These are phyloP conservation scores for Spondyliosoma cantharus DNA, from an alignment of 2,797 vertebrate species.

Conservation along the genomic window DNA sequence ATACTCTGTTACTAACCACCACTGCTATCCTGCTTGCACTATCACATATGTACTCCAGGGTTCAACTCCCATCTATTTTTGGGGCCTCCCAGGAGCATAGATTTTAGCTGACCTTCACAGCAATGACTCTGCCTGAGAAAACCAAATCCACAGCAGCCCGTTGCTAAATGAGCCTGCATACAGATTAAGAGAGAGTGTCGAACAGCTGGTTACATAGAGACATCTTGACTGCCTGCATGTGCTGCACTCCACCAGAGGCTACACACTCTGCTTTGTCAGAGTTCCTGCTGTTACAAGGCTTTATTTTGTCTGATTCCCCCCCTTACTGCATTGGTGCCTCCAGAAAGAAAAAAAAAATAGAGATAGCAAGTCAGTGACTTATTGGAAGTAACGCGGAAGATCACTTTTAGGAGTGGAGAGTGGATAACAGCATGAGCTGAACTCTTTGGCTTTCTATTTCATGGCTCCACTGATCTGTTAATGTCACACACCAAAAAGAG, in stretches of 20 bases:
- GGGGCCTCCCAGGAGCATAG: conserved; percentile 19
- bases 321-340: conserved; percentile 33
- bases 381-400: conserved; percentile 38
- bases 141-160: conserved; percentile 49
- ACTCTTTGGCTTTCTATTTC: conserved; percentile 51
- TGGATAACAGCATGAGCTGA: conserved; percentile 52
- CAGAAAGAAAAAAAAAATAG: conserved; percentile 24
- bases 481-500: conserved; percentile 65
- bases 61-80: conserved; percentile 35
- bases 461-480: conserved; percentile 66
- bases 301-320: conserved; percentile 53
- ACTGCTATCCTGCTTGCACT: neutral
- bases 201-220: conserved; percentile 58
- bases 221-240: conserved; percentile 55
- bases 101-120: conserved; percentile 54
- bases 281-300: conserved; percentile 51
- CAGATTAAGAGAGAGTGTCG: conserved; percentile 53
- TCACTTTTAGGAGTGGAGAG: conserved; percentile 47
- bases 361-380: conserved; percentile 36
- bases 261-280: conserved; percentile 41
- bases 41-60: conserved; percentile 7
- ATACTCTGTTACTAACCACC: neutral
- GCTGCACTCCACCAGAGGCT: conserved; percentile 47
- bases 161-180: conserved; percentile 50
- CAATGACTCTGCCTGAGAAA: conserved; percentile 38